Evolutionary conservation across 2,888 invertebrate species (phyloP).

Genomic region (Rhorus exstirpatorius): DNA sequence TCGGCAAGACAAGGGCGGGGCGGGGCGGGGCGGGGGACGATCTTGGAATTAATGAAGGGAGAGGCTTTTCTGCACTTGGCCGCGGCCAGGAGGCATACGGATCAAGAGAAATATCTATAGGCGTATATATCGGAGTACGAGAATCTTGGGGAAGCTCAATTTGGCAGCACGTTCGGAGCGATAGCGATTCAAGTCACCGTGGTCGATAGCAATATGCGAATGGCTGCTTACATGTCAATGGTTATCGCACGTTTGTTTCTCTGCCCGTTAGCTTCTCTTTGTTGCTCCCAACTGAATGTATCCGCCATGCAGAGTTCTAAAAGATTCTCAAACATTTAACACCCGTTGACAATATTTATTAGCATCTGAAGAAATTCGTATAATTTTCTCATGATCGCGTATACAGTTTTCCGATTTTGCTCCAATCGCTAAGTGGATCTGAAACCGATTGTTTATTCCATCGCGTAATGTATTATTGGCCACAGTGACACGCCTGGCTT

Average conservation of each 20-base stretch:
- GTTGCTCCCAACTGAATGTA: too few species aligned
- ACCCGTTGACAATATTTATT: too few species aligned
- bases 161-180: constrained; percentile 45
- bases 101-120: constrained; percentile 19
- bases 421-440: constrained; percentile 53
- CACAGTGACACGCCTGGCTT: constrained; percentile 42
- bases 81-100: constrained; percentile 41
- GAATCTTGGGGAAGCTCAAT: constrained; percentile 61
- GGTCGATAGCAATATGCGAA: constrained; percentile 9
- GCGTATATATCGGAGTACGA: constrained; percentile 12
- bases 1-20: neutral
- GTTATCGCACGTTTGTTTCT: constrained; percentile 1
- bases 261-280: neutral
- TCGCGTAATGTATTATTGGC: constrained; percentile 51
- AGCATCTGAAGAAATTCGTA: too few species aligned
- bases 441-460: constrained; percentile 56
- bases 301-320: too few species aligned
- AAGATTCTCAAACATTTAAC: too few species aligned
- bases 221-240: neutral
- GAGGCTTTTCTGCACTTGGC: constrained; percentile 33
- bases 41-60: constrained; percentile 74
- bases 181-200: constrained; percentile 38
- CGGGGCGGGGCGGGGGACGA: constrained; percentile 26
- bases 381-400: neutral
- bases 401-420: constrained; percentile 37